Evolutionary conservation across 2,113 vertebrate species (phyloP).

Genomic region (Tringa solitaria): DNA sequence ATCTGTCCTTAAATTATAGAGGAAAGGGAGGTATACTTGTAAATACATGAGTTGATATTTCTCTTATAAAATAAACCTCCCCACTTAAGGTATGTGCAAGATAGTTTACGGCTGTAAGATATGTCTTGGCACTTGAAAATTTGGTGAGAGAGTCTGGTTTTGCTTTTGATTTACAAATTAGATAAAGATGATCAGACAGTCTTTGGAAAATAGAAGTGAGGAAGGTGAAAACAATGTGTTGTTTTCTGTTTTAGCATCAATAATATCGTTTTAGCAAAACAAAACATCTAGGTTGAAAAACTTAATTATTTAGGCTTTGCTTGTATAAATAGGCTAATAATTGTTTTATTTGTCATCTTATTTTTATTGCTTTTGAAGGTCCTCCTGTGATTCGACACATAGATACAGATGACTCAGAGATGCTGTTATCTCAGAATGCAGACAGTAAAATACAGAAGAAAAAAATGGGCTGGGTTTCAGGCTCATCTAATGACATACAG

Average conservation of each 20-base stretch:
- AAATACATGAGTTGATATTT: background rate
- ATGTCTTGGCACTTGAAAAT: background rate
- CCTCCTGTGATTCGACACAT: conserved; percentile 41
- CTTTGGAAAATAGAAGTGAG: background rate
- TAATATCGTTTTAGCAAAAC: background rate
- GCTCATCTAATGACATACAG: background rate
- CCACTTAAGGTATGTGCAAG: background rate
- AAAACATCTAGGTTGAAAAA: background rate
- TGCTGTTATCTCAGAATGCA: conserved; percentile 52
- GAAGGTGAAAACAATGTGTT: background rate
- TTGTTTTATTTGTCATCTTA: background rate
- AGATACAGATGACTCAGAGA: conserved; percentile 56
- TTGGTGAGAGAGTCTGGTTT: background rate
- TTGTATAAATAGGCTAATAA: background rate
- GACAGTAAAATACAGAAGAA: conserved; percentile 57
- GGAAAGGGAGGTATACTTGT: background rate
- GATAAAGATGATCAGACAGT: background rate
- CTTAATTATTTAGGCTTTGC: background rate
- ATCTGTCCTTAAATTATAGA: background rate
- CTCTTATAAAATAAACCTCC: background rate
- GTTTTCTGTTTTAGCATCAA: background rate
- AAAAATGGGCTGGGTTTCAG: background rate
- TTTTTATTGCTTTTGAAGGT: conserved; percentile 67
- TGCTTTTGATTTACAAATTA: background rate
- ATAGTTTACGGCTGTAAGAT: background rate